Conservation (phyloP, 2,797 vertebrate species). For the Macroramphosus scolopax region DNA sequence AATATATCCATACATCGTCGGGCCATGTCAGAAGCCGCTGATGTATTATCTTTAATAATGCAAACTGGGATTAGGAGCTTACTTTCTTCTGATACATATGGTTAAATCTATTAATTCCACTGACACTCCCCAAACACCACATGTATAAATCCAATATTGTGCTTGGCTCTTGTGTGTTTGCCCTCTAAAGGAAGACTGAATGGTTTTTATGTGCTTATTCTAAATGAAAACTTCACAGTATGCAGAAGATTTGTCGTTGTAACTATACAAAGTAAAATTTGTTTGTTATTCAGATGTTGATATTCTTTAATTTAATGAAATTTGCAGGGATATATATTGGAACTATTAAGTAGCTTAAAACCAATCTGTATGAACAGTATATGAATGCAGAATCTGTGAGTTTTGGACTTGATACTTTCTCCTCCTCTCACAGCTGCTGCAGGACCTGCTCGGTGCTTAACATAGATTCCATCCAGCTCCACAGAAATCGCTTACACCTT, state of each 20-base stretch:
- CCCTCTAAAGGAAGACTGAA: conserved; percentile 37
- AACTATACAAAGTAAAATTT: conserved; percentile 42
- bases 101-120: conserved; percentile 79
- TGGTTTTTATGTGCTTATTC: conserved; percentile 44
- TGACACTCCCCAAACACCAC: conserved; percentile 56
- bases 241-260: conserved; percentile 43
- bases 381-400: no score
- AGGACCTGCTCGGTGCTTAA: no score
- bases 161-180: conserved; percentile 52
- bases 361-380: no score
- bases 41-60: conserved; percentile 84
- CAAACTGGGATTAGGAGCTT: conserved; percentile 72
- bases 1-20: conserved; percentile 81
- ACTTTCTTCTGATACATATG: conserved; percentile 77
- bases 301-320: no score
- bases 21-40: conserved; percentile 73
- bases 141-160: conserved; percentile 62
- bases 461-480: no score
- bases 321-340: no score
- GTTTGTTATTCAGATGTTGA: conserved; percentile 35
- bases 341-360: no score
- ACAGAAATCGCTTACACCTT: no score
- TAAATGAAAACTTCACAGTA: conserved; percentile 36
- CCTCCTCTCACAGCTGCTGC: no score
- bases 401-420: no score